Base-by-base conservation (phyloP, 2,113 vertebrate genomes). In the Syngnathoides biaculeatus region DNA sequence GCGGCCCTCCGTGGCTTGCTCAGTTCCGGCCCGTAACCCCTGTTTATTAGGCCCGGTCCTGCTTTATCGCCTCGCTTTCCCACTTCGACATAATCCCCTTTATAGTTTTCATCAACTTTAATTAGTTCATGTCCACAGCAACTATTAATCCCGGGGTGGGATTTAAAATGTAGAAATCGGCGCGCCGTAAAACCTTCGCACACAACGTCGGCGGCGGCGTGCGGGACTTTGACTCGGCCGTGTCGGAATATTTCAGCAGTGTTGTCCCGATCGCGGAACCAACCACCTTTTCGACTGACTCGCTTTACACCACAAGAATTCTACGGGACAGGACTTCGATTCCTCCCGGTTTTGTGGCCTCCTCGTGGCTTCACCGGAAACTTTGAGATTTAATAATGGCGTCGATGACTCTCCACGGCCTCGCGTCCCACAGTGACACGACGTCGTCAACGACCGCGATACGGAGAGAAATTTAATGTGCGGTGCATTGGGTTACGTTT, bases 71-170 rank as follows among this genome's bases (percentile, higher is more conserved):
- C 73, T 73, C 62, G 56, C 70, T 79, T 77, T 82, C 72, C 70
- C 69, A 74, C 70, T 65, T 80, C 8, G 2, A 43, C 48, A 73
- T 83, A 85, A 85, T 80, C 79, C 78, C 70, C 66, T 70, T 83
- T 76, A 75, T 82, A 65, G 78, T 84, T 74, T 79, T 77, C 60
- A 79, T 38, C 69, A 79, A 61, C 81, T 88, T 84, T 82, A 87
- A 87, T 90, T 83, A 79, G 77, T 74, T 77, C 45, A 71, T 82
- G 71, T 81, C 83, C 72, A 72, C 40, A 68, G 67, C 63, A 84
- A 78, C 62, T 61, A 71, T 81, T 87, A 88, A 89, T 86, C 71
- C 79, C 27, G 45, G 56, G 43, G 65, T 43, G 50, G 76, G 74
- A 85, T 79, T 78, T 75, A 52, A 84, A 82, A 69, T 71, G 71